Conservation (phyloP, 2,113 vertebrate species). For the rat (Rattus norvegicus) region DNA sequence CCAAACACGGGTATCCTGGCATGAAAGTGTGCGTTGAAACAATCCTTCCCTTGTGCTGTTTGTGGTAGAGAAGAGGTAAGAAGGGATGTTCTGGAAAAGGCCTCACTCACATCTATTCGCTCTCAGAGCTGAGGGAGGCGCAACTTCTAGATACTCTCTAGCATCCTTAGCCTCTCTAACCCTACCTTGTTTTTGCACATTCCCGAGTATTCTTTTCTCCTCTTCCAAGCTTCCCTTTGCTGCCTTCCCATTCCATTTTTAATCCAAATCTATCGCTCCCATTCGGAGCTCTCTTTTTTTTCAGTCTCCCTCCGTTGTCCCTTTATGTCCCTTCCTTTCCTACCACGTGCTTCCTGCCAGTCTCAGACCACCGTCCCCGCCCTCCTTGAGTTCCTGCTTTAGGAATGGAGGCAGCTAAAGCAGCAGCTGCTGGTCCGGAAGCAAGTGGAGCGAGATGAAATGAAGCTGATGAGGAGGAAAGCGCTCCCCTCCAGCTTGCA, state of each 20-base stretch:
- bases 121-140: background rate
- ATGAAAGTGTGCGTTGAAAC: background rate
- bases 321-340: background rate
- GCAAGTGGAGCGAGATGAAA: background rate
- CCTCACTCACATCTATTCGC: background rate
- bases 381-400: background rate
- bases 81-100: background rate
- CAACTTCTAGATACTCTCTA: background rate
- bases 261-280: background rate
- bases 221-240: conserved; percentile 16
- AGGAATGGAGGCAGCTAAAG: background rate
- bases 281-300: background rate
- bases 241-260: background rate
- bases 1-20: background rate
- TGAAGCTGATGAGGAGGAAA: background rate
- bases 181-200: background rate
- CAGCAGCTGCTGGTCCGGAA: conserved; percentile 17
- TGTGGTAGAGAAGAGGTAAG: background rate
- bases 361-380: background rate
- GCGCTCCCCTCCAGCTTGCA: background rate
- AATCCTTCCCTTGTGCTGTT: background rate
- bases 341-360: background rate
- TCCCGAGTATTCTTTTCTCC: background rate
- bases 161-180: background rate
- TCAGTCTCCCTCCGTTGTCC: background rate